Evolutionary conservation across 2,888 invertebrate genomes (phyloP).

Genomic region (Frankliniella fusca): DNA sequence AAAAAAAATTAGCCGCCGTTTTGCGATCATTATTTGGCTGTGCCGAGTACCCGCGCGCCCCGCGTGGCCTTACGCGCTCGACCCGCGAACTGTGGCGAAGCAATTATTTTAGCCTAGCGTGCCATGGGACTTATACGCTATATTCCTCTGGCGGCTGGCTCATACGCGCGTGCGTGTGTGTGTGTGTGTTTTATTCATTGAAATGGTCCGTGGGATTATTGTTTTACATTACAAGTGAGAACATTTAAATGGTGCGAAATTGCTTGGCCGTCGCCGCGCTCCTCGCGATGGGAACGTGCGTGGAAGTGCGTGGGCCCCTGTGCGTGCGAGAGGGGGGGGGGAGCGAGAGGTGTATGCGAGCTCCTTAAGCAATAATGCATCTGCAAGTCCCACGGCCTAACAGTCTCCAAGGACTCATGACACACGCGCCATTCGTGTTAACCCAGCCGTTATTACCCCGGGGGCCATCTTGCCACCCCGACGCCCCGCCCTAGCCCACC

Average conservation of each 20-base stretch:
- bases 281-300: neutral
- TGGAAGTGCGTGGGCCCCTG: neutral
- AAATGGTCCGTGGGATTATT: too few species aligned
- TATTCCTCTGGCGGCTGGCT: too few species aligned
- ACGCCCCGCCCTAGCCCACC: neutral
- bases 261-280: neutral
- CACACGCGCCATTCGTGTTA: conserved; percentile 23
- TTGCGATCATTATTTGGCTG: too few species aligned
- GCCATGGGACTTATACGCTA: too few species aligned
- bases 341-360: neutral
- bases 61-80: too few species aligned
- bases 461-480: conserved; percentile 7
- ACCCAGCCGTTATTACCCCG: neutral
- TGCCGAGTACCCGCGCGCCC: too few species aligned
- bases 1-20: too few species aligned
- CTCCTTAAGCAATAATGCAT: conserved; percentile 25
- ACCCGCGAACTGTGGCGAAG: too few species aligned
- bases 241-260: neutral
- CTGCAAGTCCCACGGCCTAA: neutral
- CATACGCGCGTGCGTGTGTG: too few species aligned
- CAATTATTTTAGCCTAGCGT: too few species aligned
- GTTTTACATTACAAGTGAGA: too few species aligned
- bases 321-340: neutral
- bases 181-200: too few species aligned
- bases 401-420: conserved; percentile 21